phyloP scores from a whole-genome alignment of 2,888 invertebrate species.

The Teinopalpus imperialis region DNA sequence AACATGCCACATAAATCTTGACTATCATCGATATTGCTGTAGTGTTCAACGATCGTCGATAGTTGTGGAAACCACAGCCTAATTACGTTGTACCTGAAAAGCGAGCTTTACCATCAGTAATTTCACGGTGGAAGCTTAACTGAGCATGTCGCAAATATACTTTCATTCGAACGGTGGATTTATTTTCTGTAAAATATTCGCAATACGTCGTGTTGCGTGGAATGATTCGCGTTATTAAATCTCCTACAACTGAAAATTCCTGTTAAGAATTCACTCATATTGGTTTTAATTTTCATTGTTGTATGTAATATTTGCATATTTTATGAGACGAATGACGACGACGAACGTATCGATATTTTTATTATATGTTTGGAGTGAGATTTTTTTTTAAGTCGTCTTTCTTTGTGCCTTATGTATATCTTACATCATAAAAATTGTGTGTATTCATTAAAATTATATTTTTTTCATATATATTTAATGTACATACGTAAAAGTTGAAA shows the following conservation, averaged over 20 bases:
- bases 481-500: no score
- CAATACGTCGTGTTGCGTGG: neutral
- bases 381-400: no score
- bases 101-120: neutral
- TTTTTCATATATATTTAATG: no score
- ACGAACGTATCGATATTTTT: no score
- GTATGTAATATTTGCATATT: neutral
- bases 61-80: conserved; percentile 71
- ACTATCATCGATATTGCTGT: conserved; percentile 37
- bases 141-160: conserved; percentile 3
- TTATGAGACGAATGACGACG: no score
- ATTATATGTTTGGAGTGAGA: neutral
- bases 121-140: neutral
- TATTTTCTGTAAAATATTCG: conserved; percentile 6
- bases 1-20: conserved; percentile 60
- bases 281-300: conserved; percentile 1
- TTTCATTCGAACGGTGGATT: conserved; percentile 3
- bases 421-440: no score
- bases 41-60: conserved; percentile 68
- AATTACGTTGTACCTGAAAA: conserved; percentile 60
- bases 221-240: conserved; percentile 4
- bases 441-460: no score
- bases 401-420: no score
- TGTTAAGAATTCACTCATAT: neutral
- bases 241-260: neutral